Base-by-base conservation (phyloP, 2,888 invertebrate species). In the Catocala fraxini region DNA sequence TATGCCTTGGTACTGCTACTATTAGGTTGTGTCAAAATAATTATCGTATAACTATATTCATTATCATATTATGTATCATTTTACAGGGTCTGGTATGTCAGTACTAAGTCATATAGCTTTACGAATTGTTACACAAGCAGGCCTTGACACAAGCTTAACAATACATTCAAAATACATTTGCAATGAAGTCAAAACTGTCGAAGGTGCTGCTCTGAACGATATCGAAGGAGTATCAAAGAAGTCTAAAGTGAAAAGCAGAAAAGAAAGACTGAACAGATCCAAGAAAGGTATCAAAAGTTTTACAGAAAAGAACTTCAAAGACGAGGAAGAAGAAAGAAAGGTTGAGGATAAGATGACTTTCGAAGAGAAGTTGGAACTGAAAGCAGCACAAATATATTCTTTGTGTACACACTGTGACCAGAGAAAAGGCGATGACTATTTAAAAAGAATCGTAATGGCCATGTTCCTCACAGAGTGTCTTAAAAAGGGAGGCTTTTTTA, bases 361-460 rank as follows among this genome's bases (percentile, higher is more conserved):
- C 52, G 84, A 88, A 55, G 94, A 81, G 86, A 94, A 74, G 79
- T 86, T 85, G 64, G 93, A 83, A 77, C 65, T 90, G 68, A 85
- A 80, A 79, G 92, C 90, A 59, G 88, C 85, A 13, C 92, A 95
- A 70, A 94, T 96, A 59, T 96, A 96, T 77, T 95, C 95, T 15
- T 87, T 98, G 51, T 97, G 97, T 68, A 95, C 96, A 0, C 96
- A 97, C 79, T 93, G 95, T 9, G 90, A 94, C 3, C 89, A 92
- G 51, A 94, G 98, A 49, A 90, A 94, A 35, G 91, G 96, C 0
- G 95, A 95, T 11, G 98, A 98, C 86, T 97, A 96, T 80, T 88
- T 98, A 25, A 96, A 97, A 75, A 95, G 98, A 55, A 95, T 97
- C 4, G 86, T 97, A 5, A 97, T 98, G 97, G 96, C 97, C 0